Conservation (phyloP, 1,140 invertebrate species). For the Aricia agestis region DNA sequence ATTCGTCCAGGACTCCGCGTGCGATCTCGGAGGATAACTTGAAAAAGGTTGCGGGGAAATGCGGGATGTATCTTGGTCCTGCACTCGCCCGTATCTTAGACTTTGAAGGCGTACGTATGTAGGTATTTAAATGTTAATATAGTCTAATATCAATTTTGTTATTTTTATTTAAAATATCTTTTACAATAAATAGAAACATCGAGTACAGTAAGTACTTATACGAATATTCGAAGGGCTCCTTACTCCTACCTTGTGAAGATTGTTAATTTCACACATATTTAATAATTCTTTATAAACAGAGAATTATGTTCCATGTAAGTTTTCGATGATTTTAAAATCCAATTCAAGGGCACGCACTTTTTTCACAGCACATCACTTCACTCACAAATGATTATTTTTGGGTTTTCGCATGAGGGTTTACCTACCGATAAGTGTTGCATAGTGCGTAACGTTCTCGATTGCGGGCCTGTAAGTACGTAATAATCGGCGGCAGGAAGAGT, state of each 20-base stretch:
- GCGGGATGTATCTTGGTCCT: too few relatives aligned
- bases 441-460: conserved; percentile 51
- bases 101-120: too few relatives aligned
- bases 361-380: conserved; percentile 33
- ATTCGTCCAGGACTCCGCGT: too few relatives aligned
- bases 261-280: not conserved
- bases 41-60: too few relatives aligned
- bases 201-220: too few relatives aligned
- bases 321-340: not conserved
- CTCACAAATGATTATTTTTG: conserved; percentile 26
- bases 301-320: too few relatives aligned
- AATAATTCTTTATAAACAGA: not conserved
- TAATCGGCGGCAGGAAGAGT: conserved; percentile 56
- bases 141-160: too few relatives aligned
- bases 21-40: too few relatives aligned
- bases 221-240: not conserved
- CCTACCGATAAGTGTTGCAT: conserved; percentile 72
- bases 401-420: conserved; percentile 32
- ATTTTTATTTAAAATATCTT: too few relatives aligned
- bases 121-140: too few relatives aligned
- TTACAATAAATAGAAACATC: too few relatives aligned
- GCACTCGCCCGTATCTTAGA: too few relatives aligned
- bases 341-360: conserved; percentile 13
- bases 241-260: not conserved
- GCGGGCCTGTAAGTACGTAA: conserved; percentile 50